Conservation (phyloP, 2,888 invertebrate genomes). For the Diaperis boleti region DNA sequence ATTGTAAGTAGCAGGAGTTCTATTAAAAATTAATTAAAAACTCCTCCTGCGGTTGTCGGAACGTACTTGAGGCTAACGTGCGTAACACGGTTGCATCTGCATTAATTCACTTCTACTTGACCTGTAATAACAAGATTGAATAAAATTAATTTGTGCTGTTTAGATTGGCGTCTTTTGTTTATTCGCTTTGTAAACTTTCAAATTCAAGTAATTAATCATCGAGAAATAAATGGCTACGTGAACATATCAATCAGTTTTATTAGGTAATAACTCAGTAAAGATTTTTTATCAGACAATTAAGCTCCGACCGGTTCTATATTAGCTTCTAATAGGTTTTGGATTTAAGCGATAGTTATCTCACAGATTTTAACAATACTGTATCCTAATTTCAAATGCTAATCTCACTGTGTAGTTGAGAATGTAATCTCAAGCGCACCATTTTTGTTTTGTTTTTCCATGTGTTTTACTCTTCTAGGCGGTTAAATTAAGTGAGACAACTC, state of each 20-base stretch:
- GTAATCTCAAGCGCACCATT: no score
- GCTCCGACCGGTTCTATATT: slow-evolving; percentile 26
- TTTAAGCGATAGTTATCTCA: no score
- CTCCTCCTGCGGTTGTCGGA: slow-evolving; percentile 19
- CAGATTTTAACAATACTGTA: no score
- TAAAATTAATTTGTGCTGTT: slow-evolving; percentile 13
- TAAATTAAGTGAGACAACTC: slow-evolving; percentile 2
- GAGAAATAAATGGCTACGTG: slow-evolving; percentile 10
- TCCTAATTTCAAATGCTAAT: no score
- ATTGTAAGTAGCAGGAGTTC: neutral
- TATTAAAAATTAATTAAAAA: slow-evolving; percentile 15
- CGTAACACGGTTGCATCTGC: slow-evolving; percentile 39
- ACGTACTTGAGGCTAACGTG: slow-evolving; percentile 35
- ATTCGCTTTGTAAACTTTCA: neutral
- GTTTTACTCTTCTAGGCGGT: neutral
- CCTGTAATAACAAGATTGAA: slow-evolving; percentile 10
- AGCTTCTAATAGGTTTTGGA: neutral
- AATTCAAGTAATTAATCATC: slow-evolving; percentile 13
- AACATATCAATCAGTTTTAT: slow-evolving; percentile 33
- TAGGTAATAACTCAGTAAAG: slow-evolving; percentile 24
- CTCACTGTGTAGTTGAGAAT: no score
- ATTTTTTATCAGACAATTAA: slow-evolving; percentile 32
- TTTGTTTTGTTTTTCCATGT: neutral
- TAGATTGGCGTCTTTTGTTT: neutral
- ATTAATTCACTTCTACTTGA: slow-evolving; percentile 40